A percentile compares a stretch with the other conserved stretches of the same genome.
These are phyloP conservation scores for Prosapia bicincta DNA, from an alignment of 2,888 invertebrate species.

Conservation along the genomic window DNA sequence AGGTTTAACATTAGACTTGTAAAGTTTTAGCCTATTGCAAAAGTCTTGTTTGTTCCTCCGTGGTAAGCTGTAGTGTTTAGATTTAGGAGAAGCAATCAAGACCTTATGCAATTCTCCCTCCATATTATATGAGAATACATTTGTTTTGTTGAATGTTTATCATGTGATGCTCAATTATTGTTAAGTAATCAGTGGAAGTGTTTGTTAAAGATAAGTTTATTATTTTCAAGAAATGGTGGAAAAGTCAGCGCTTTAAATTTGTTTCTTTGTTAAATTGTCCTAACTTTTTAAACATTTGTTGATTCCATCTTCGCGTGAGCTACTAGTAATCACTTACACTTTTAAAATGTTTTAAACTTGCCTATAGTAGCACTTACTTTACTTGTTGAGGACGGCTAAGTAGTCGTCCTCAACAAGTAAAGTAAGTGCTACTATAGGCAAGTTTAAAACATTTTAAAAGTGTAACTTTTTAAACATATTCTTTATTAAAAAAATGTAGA, in stretches of 20 bases:
- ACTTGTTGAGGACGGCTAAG: no score
- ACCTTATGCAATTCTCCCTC: not conserved
- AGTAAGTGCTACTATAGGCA: no score
- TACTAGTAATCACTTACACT: no score
- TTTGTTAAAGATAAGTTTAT: not conserved
- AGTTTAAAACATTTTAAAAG: no score
- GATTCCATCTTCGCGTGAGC: no score
- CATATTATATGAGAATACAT: not conserved
- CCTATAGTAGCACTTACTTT: no score
- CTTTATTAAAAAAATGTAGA: no score
- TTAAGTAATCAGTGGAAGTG: slow-evolving; percentile 7
- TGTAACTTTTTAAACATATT: no score
- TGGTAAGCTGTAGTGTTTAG: no score
- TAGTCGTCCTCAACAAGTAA: no score
- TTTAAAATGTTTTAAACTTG: no score
- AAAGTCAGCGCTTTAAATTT: not conserved
- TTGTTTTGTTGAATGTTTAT: not conserved
- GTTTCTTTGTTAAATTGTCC: not conserved
- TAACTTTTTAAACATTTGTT: no score
- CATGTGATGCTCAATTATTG: slow-evolving; percentile 25
- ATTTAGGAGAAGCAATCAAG: not conserved
- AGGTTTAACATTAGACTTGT: not conserved
- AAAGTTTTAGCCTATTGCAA: not conserved
- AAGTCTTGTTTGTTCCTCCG: not conserved
- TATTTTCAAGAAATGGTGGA: not conserved